Percentiles rank a stretch among this genome's conserved stretches.
Evolutionary conservation across 2,797 vertebrate species (phyloP).

Genomic region (Parotocinclus haroldoi): DNA sequence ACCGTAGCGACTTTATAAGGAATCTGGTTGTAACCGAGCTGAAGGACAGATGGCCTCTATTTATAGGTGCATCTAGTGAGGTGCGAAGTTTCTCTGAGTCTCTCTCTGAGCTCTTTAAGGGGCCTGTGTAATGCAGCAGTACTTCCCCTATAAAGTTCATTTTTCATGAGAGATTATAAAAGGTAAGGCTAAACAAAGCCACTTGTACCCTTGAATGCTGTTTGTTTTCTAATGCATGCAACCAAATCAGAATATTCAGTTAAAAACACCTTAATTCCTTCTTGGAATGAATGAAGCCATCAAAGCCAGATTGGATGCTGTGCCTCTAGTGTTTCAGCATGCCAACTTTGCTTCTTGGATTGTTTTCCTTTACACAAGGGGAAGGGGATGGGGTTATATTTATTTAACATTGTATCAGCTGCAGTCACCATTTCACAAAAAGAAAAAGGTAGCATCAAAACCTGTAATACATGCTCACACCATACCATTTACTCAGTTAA

Average conservation of each 20-base stretch:
- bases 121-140: slow-evolving; percentile 58
- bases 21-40: slow-evolving; percentile 76
- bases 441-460: too few relatives aligned
- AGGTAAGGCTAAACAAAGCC: slow-evolving; percentile 68
- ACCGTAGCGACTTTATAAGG: slow-evolving; percentile 58
- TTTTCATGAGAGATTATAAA: slow-evolving; percentile 57
- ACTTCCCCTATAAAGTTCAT: slow-evolving; percentile 50
- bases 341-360: too few relatives aligned
- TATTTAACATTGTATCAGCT: too few relatives aligned
- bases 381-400: too few relatives aligned
- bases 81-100: slow-evolving; percentile 81
- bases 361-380: too few relatives aligned
- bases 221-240: slow-evolving; percentile 11
- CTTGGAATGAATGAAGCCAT: slow-evolving; percentile 25
- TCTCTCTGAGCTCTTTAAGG: slow-evolving; percentile 72
- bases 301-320: not conserved
- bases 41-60: slow-evolving; percentile 77
- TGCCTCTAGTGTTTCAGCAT: too few relatives aligned
- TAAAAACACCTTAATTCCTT: slow-evolving; percentile 32
- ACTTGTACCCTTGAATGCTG: slow-evolving; percentile 48
- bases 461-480: too few relatives aligned
- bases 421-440: too few relatives aligned
- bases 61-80: slow-evolving; percentile 67
- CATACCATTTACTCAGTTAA: too few relatives aligned
- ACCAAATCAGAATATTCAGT: slow-evolving; percentile 45